phyloP scores from a whole-genome alignment of 2,888 invertebrate species.

The Caenorhabditis panamensis region DNA sequence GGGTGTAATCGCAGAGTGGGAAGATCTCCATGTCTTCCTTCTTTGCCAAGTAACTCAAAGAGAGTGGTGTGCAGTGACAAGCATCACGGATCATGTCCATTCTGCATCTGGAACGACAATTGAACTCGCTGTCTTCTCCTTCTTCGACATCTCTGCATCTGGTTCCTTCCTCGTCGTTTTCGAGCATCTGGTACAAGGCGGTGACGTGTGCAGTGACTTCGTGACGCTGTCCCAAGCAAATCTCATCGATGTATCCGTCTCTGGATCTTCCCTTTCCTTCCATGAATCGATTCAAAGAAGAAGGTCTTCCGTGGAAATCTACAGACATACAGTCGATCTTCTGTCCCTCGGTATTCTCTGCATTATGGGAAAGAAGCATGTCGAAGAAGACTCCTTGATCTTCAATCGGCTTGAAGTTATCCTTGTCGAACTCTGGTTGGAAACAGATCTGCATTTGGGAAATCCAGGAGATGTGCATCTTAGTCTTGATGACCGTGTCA shows the following conservation, averaged over 20 bases:
- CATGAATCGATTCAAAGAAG: constrained; percentile 78
- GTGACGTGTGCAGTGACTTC: constrained; percentile 77
- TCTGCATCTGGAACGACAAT: constrained; percentile 77
- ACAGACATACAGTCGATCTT: constrained; percentile 79
- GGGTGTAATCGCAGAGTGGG: constrained; percentile 78
- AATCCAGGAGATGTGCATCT: constrained; percentile 77
- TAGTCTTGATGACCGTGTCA: constrained; percentile 75
- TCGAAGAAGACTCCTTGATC: constrained; percentile 80
- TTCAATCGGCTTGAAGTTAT: constrained; percentile 73
- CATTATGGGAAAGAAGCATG: constrained; percentile 78
- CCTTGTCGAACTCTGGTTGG: constrained; percentile 76
- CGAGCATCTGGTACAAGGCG: constrained; percentile 77
- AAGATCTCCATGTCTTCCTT: constrained; percentile 72
- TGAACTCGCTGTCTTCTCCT: constrained; percentile 78
- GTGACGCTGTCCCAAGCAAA: constrained; percentile 77
- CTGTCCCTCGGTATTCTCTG: constrained; percentile 75
- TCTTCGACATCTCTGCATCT: constrained; percentile 76
- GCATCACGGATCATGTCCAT: constrained; percentile 78
- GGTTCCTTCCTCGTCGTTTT: constrained; percentile 80
- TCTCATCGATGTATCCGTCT: constrained; percentile 79
- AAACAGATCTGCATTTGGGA: constrained; percentile 80
- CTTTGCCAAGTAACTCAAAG: constrained; percentile 73
- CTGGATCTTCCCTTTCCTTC: constrained; percentile 78
- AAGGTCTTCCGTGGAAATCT: constrained; percentile 80
- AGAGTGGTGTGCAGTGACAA: constrained; percentile 77